Percentiles rank a stretch among this genome's conserved stretches.
Conservation (phyloP, 2,888 invertebrate species). For the Deilephila elpenor region DNA sequence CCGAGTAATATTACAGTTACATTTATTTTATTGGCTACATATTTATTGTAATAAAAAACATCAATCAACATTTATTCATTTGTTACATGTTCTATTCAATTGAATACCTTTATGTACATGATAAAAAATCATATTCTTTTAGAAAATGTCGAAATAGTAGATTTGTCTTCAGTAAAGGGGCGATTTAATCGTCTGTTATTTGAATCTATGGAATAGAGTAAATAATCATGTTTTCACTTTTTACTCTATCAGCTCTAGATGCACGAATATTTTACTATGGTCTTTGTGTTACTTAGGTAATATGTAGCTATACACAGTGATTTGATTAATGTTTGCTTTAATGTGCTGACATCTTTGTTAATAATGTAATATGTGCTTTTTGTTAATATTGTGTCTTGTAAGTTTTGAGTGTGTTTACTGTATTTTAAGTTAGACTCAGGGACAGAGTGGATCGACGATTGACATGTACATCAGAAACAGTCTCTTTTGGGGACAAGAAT, state of each 20-base stretch:
- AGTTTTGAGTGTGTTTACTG: conserved; percentile 63
- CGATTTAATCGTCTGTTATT: conserved; percentile 54
- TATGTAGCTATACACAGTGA: conserved; percentile 55
- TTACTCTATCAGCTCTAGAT: conserved; percentile 48
- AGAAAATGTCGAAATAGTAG: conserved; percentile 54
- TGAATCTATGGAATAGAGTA: conserved; percentile 47
- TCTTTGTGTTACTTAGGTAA: conserved; percentile 56
- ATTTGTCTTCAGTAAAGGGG: conserved; percentile 55
- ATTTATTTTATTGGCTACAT: neutral
- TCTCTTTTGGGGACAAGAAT: conserved; percentile 68
- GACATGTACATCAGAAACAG: conserved; percentile 64
- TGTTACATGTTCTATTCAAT: neutral
- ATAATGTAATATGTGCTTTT: conserved; percentile 77
- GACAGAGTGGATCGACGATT: conserved; percentile 71
- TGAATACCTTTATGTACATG: conserved; percentile 16
- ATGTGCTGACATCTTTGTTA: conserved; percentile 71
- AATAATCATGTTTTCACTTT: conserved; percentile 51
- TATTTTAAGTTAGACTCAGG: conserved; percentile 78
- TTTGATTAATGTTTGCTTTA: conserved; percentile 67
- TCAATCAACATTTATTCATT: conserved; percentile 11
- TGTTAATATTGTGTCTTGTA: conserved; percentile 71
- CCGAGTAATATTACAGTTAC: neutral
- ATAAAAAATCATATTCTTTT: conserved; percentile 39
- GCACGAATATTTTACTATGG: conserved; percentile 50
- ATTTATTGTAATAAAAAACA: conserved; percentile 6